These are phyloP conservation scores for Phaethornis superciliosus DNA, from an alignment of 2,113 vertebrate genomes.

Conservation along the genomic window DNA sequence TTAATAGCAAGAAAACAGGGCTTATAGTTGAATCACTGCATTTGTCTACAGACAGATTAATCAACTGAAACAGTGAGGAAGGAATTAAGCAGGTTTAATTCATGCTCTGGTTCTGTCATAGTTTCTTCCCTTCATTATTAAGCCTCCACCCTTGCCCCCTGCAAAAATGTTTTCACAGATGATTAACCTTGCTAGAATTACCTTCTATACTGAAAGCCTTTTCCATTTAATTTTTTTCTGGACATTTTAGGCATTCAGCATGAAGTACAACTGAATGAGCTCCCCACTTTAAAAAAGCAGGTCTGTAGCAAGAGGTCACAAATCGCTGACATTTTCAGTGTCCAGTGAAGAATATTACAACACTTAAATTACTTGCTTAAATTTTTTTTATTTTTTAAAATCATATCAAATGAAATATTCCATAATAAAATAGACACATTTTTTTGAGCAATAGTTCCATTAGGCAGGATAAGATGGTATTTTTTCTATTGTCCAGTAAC, in stretches of 20 bases:
- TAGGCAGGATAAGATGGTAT: background rate
- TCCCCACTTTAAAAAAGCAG: background rate
- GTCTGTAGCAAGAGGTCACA: background rate
- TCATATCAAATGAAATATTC: background rate
- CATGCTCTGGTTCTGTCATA: background rate
- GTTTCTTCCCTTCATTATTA: background rate
- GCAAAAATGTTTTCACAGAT: background rate
- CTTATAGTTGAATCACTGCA: background rate
- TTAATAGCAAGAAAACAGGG: background rate
- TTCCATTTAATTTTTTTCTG: background rate
- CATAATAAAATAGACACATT: background rate
- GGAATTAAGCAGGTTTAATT: background rate
- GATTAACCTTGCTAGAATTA: background rate
- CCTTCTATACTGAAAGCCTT: background rate
- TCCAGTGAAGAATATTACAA: background rate
- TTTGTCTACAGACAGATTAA: background rate
- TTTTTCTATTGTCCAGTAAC: background rate
- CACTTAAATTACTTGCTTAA: background rate
- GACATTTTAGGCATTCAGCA: background rate
- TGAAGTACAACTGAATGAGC: background rate
- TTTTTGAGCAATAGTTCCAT: background rate
- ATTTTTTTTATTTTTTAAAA: background rate
- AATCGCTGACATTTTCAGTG: background rate
- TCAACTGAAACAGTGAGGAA: background rate
- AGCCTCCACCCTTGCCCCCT: accelerated